Base-by-base conservation (phyloP, 2,888 invertebrate species). In the Teleogryllus oceanicus region DNA sequence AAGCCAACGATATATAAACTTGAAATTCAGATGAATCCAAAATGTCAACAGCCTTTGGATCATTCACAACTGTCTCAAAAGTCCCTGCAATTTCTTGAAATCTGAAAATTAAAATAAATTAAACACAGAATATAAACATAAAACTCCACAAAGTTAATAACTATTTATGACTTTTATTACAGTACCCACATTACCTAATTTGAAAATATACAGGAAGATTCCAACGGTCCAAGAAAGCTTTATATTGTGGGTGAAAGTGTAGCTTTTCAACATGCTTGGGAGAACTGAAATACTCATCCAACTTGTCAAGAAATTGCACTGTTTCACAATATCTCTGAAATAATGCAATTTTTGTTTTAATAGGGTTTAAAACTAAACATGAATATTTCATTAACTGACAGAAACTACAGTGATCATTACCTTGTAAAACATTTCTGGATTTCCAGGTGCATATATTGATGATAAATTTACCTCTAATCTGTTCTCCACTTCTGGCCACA, bases 191-290 rank as follows among this genome's bases (percentile, higher is more conserved):
- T 81, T 83, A 89, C 89, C 90, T 91, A 83, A 96, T 95, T 88
- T 98, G 97, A 87, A 96, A 98, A 87, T 98, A 98, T n/a, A 98
- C 97, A 16, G 96, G 95, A 78, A 98, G 89, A 88, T 97, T 98
- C 95, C 97, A 98, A 84, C 95, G 92, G 83, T 92, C 92, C 83
- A 95, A 91, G 85, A 96, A 96, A 82, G 91, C 92, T 84, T 92
- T 92, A 85, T 94, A 96, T 83, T 94, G 92, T 2, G 90, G 87
- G 85, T 94, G 92, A 79, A 89, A 88, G 83, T 91, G 89, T 80
- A 96, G 89, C 49, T 90, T 85, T 82, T 89, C 88, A 1, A 90
- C 88, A 82, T 91, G 90, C 78, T 91, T 91, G 80, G 90, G 87
- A 79, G 88, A 89, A 62, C 88, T 87, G 84, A 93, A 93, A 83